Conservation (phyloP, 2,888 invertebrate genomes). For the Ceriagrion tenellum region DNA sequence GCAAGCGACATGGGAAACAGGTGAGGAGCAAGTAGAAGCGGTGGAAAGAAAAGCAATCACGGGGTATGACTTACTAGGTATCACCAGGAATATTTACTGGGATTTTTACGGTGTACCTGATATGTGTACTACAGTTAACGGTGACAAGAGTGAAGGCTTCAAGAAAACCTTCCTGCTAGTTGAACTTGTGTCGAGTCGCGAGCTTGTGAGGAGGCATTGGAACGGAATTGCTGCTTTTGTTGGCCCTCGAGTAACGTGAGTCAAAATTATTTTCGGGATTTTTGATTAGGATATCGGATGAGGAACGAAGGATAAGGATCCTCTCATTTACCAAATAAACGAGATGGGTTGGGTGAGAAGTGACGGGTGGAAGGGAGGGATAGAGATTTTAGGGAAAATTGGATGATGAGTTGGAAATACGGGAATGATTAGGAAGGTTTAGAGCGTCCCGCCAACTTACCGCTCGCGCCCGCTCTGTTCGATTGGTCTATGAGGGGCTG, state of each 20-base stretch:
- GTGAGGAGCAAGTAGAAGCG: not conserved
- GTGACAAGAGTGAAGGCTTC: not conserved
- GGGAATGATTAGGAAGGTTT: constrained; percentile 67
- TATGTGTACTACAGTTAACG: not conserved
- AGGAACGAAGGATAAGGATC: not conserved
- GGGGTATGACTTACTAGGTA: not conserved
- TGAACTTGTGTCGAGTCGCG: not conserved
- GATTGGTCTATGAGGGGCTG: constrained; percentile 83
- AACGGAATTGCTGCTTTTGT: constrained; percentile 28
- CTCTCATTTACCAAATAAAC: not conserved
- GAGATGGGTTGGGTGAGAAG: not conserved
- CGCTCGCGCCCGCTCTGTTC: constrained; percentile 79
- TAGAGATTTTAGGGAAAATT: constrained; percentile 45
- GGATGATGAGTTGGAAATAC: constrained; percentile 30
- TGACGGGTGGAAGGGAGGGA: not conserved
- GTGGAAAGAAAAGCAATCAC: not conserved
- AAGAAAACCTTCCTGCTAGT: not conserved
- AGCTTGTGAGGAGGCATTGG: not conserved
- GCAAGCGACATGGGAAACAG: not conserved
- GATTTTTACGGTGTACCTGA: not conserved
- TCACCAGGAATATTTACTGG: not conserved
- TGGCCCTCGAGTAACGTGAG: constrained; percentile 24
- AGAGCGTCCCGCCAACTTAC: constrained; percentile 72
- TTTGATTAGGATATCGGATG: constrained; percentile 26
- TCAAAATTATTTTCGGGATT: not conserved